Base-by-base conservation (phyloP, 1,140 invertebrate species). In the Aradophagus sp. region DNA sequence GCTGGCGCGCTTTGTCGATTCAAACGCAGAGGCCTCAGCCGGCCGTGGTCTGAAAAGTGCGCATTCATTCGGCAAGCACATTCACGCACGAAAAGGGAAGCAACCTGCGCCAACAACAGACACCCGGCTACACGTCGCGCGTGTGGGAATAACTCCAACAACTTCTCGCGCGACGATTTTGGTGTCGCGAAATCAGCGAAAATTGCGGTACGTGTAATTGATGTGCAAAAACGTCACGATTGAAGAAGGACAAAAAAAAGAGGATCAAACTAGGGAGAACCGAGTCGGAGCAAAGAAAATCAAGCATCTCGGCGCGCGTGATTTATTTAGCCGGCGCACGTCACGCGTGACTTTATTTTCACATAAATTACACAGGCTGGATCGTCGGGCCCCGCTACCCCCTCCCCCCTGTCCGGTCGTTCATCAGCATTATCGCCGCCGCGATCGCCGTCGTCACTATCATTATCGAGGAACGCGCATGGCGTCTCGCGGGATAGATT, bases 41-140 rank as follows among this genome's bases (percentile, higher is more conserved):
- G 20, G 2, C 35, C 16, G 38, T 35, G 27, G 29, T 32, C 17
- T 31, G 16, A 65, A 47, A 47, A 55, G 39, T 63, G 48, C 59
- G 26, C 47, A 44, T 35, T 63, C 59, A 53, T 39, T 45, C 42
- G 47, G n/a, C 48, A 11, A 31, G 27, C 27, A 27, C 47, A 31
- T 48, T 52, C 32, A 39, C 42, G 36, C 31, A 38, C 16, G n/a
- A 50, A 67, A 52, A 52, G 53, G 63, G 63, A 67, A 66, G 62
- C 62, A 56, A 56, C 50, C 50, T 65, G 42, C 31, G 41, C 50
- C 50, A 44, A 66, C 52, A 66, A 42, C 29, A 66, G 52, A 56
- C 44, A 66, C 35, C 52, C 31, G 45, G 20, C 27, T 44, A 16
- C 12, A 15, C 19, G 19, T 61, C 45, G 35, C 36, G 10, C 20